Base-by-base conservation (phyloP, 2,113 vertebrate species). In the Martes martes region DNA sequence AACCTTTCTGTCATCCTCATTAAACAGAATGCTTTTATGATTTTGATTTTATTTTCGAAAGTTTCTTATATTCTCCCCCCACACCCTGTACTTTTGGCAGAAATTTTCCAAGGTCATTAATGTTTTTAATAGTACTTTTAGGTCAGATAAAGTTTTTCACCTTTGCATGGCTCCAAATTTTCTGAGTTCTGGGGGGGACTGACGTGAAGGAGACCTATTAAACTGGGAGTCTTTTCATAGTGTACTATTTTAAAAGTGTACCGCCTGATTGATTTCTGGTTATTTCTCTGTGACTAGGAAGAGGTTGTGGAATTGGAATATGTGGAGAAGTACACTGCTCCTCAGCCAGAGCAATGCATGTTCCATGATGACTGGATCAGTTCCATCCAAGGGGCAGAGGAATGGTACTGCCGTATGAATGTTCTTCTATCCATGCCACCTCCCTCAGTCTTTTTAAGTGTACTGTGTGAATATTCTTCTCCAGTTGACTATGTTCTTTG, bases 361-460 rank as follows among this genome's bases (percentile, higher is more conserved):
- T 99, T 99, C 98, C 99, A 99, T 0, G 99, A 99, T 9, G 99
- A 99, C 98, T 99, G 99, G 99, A 99, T 99, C 96, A 99, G 99
- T 97, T 99, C 99, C 0, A 96, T 99, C n/a, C 97, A 99, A 96
- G 99, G 99, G 31, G 98, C 99, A 82, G 97, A 99, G 83, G 99
- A 99, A 99, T 99, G 99, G 99, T 99, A 98, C 98, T n/a, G 4
- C 19, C 83, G 45, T 7, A 76, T 67, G 36, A 7, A 61, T 50
- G 71, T 88, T 94, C 85, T 11, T 96, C 0, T 92, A 5, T 74
- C 33, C 11, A 0, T 24, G 15, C 36, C 18, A 36, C 18, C 4
- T 85, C 4, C 26, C 61, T 97, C 47, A 73, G 7, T 71, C 11
- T 94, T 90, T 97, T 61, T 50, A 90, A 81, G 39, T 84, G 28